A percentile compares a stretch with the other conserved stretches of the same genome.
Conservation (phyloP, 2,888 invertebrate species). For the Drosophila prolongata region DNA sequence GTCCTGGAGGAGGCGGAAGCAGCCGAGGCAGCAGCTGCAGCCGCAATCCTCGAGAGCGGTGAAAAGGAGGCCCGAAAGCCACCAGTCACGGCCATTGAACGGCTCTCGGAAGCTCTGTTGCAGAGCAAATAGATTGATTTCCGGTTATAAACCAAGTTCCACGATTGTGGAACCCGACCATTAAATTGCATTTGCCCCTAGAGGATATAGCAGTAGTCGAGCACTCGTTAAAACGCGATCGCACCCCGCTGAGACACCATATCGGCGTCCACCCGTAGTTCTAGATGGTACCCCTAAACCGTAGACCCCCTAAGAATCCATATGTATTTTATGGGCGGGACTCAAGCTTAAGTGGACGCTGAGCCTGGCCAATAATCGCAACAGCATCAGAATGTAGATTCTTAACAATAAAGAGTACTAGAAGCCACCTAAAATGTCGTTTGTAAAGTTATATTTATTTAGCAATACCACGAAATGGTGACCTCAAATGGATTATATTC, state of each 20-base stretch:
- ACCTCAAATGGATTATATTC: slow-evolving; percentile 16
- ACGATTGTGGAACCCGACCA: slow-evolving; percentile 38
- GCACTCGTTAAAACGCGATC: slow-evolving; percentile 64
- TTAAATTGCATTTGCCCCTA: slow-evolving; percentile 63
- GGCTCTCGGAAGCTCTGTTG: slow-evolving; percentile 73
- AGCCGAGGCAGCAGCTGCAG: slow-evolving; percentile 59
- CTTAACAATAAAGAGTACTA: slow-evolving; percentile 56
- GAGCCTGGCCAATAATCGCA: slow-evolving; percentile 54
- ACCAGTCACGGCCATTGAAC: slow-evolving; percentile 70
- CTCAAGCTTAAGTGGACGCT: slow-evolving; percentile 59
- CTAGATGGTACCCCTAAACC: slow-evolving; percentile 28
- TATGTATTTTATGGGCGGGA: slow-evolving; percentile 1
- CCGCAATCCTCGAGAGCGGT: slow-evolving; percentile 20
- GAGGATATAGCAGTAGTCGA: slow-evolving; percentile 46
- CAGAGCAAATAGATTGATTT: slow-evolving; percentile 57
- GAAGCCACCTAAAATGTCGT: slow-evolving; percentile 27
- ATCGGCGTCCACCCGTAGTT: slow-evolving; percentile 47
- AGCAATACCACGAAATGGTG: slow-evolving; percentile 22
- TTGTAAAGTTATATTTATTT: slow-evolving; percentile 37
- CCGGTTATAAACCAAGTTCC: neutral
- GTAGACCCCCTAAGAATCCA: neutral
- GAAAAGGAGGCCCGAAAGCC: slow-evolving; percentile 57
- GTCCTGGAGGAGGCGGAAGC: slow-evolving; percentile 74
- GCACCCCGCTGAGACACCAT: slow-evolving; percentile 57
- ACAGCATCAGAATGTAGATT: slow-evolving; percentile 37